phyloP scores from a whole-genome alignment of 2,797 vertebrate genomes.

The Gymnothorax reevesii region DNA sequence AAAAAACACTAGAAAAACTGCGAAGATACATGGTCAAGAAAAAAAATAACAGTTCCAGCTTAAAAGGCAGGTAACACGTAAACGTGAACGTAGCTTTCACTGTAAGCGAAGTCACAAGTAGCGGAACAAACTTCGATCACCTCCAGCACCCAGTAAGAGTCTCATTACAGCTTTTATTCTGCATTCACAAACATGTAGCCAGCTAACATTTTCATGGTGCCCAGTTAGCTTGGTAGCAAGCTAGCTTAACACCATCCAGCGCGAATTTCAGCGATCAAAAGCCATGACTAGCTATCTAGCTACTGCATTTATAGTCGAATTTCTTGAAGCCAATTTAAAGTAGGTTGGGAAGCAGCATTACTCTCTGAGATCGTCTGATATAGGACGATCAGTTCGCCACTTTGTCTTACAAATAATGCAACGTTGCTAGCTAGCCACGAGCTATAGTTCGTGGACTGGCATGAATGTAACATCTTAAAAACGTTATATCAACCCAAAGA shows the following conservation, averaged over 20 bases:
- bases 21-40: neutral
- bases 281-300: too few relatives aligned
- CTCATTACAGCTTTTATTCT: too few relatives aligned
- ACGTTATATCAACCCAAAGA: neutral
- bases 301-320: neutral
- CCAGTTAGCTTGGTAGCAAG: neutral
- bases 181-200: too few relatives aligned
- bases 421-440: constrained; percentile 1
- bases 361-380: too few relatives aligned
- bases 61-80: too few relatives aligned
- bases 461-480: neutral
- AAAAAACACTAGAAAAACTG: neutral
- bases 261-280: neutral
- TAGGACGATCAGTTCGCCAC: neutral
- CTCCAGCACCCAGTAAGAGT: neutral
- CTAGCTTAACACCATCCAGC: neutral
- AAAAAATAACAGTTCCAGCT: too few relatives aligned
- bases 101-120: neutral
- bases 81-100: too few relatives aligned
- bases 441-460: constrained; percentile 8
- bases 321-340: neutral
- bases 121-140: neutral
- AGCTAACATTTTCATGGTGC: too few relatives aligned
- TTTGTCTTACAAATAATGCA: constrained; percentile 12
- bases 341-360: too few relatives aligned